Conservation (phyloP, 2,797 vertebrate species). For the Micromesistius poutassou region DNA sequence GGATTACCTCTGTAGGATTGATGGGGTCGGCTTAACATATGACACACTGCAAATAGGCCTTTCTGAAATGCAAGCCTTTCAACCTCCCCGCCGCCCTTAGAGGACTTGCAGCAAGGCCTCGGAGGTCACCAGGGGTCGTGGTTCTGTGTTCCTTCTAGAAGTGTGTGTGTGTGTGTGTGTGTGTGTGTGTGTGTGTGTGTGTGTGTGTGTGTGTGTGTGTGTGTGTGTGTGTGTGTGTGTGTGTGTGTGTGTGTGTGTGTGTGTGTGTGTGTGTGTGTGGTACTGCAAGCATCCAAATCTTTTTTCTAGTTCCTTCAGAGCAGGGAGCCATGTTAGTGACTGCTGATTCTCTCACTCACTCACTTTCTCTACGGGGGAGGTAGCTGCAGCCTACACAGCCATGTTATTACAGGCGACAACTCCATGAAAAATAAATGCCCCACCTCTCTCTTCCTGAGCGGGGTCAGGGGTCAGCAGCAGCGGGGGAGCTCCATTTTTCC, state of each 20-base stretch:
- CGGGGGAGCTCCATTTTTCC: conserved; percentile 35
- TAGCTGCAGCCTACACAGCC: conserved; percentile 9
- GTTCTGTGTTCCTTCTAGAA: not conserved
- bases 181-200: too few species aligned
- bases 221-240: conserved; percentile 6
- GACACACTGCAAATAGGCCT: too few species aligned
- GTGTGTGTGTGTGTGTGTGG: too few species aligned
- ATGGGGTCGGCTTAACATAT: not conserved
- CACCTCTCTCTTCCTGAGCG: conserved; percentile 28
- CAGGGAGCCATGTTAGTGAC: conserved; percentile 53
- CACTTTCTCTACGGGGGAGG: not conserved
- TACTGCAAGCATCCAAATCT: not conserved
- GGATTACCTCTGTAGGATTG: too few species aligned
- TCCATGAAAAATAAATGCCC: conserved; percentile 27
- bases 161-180: too few species aligned
- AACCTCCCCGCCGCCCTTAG: not conserved
- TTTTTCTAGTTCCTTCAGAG: conserved; percentile 56
- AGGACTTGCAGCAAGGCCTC: not conserved
- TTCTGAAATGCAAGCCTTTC: not conserved
- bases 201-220: conserved; percentile 3
- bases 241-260: not conserved
- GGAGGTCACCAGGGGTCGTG: not conserved
- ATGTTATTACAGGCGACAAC: conserved; percentile 32
- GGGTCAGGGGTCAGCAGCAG: conserved; percentile 29
- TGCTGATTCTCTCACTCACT: conserved; percentile 15